These are phyloP conservation scores for Metaphire vulgaris DNA, from an alignment of 1,140 invertebrate genomes.

Conservation along the genomic window DNA sequence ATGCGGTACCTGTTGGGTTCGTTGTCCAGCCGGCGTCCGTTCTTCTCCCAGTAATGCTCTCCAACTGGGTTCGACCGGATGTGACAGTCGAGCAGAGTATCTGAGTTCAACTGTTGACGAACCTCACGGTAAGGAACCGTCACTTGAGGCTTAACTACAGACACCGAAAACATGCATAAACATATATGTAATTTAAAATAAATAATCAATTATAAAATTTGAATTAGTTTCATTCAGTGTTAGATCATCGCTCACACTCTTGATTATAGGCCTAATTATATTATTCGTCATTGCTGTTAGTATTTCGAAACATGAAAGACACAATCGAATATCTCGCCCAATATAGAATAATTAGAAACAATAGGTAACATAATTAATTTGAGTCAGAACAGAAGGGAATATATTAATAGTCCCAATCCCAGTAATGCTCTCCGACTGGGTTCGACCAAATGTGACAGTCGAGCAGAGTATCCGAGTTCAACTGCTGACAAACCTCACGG, in stretches of 20 bases:
- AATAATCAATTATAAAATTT: too few relatives aligned
- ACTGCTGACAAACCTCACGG: not conserved
- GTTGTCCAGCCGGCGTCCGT: not conserved
- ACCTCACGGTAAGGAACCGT: not conserved
- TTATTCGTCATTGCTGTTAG: too few relatives aligned
- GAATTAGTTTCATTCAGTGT: too few relatives aligned
- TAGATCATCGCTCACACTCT: too few relatives aligned
- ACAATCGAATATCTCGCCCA: too few relatives aligned
- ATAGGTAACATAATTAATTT: too few relatives aligned
- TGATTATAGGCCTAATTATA: too few relatives aligned
- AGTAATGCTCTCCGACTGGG: not conserved
- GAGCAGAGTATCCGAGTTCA: not conserved
- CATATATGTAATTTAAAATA: too few relatives aligned
- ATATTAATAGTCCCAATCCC: not conserved
- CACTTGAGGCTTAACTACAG: not conserved
- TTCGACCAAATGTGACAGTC: not conserved
- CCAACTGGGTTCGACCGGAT: not conserved
- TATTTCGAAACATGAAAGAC: too few relatives aligned
- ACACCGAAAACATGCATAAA: too few relatives aligned
- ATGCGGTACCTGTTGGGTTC: not conserved
- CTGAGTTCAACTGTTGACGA: not conserved
- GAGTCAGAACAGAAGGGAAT: too few relatives aligned
- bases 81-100: not conserved
- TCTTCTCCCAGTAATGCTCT: not conserved
- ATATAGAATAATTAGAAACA: too few relatives aligned